Evolutionary conservation across 2,888 invertebrate species (phyloP), one percentile per base, ranked within the genome.

Genomic region (Periphyllus acericola): DNA sequence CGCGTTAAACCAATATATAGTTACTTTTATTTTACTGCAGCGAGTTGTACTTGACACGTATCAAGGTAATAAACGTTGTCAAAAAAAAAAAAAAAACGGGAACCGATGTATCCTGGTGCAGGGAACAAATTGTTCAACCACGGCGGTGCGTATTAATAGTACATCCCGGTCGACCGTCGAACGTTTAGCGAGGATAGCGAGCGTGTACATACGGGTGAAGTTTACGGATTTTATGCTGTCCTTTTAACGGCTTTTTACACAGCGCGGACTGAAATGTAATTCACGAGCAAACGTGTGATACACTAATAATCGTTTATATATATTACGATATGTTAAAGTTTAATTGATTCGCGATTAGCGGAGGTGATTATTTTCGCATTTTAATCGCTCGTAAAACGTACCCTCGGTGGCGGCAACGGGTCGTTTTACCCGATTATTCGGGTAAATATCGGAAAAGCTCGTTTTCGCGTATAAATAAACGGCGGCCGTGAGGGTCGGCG

Each of bases 401-500:
- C 80, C 72, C 55, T 72, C 29, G 72, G 52, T 25, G 25, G 3
- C 14, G n/a, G 52, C 29, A n/a, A n/a, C 34, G 17, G 71, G 55
- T 40, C 68, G 55, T 78, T 55, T 78, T 72, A 72, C 72, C 19
- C 60, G 75, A 46, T 55, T 76, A 40, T 83, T 86, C 60, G 40
- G 80, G 72, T 81, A 60, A 80, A 83, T 55, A 86, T 87, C 80
- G 80, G 80, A 60, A 83, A 87, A 55, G 40, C 86, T 79, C 86
- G 80, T 87, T 87, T 80, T 87, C 72, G 19, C 80, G 66, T 55
- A 40, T 76, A 79, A 80, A 86, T 79, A 85, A 78, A 85, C 46
- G 46, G 9, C 52, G 79, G 32, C n/a, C n/a, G n/a, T 36, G 36
- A 86, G 79, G 86, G 85, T 78, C 14, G 46, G 14, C 71, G 46